Evolutionary conservation across 2,888 invertebrate genomes (phyloP).

Genomic region (Nephrotoma appendiculata): DNA sequence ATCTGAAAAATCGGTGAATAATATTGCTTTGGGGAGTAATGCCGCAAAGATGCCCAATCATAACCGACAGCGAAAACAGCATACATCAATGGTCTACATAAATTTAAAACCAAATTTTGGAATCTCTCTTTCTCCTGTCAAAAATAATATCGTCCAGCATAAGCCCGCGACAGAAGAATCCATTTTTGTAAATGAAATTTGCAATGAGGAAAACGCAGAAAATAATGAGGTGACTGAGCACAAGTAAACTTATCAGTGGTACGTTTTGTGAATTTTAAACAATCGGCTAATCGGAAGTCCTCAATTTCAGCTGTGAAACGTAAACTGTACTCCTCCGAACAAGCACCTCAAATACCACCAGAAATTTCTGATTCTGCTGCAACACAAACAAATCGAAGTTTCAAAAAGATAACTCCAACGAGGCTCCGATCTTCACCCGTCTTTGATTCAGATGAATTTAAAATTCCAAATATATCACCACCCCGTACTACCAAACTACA

Average conservation of each 20-base stretch:
- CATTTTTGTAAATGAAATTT: no score
- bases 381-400: neutral
- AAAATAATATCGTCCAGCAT: neutral
- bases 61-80: neutral
- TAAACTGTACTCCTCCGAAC: neutral
- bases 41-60: neutral
- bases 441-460: neutral
- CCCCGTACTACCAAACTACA: neutral
- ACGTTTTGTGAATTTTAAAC: neutral
- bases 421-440: neutral
- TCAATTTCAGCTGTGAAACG: neutral
- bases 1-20: neutral
- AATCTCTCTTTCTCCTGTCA: neutral
- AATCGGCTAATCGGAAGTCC: neutral
- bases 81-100: neutral
- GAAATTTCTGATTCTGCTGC: neutral
- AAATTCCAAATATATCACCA: neutral
- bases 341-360: neutral
- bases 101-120: neutral
- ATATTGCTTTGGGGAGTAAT: neutral
- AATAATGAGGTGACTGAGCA: no score
- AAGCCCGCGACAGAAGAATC: no score
- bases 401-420: neutral
- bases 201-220: no score
- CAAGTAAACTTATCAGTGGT: no score